Evolutionary conservation across 2,797 vertebrate genomes (phyloP), one percentile per base, ranked within the genome.

Genomic region (Manis pentadactyla): DNA sequence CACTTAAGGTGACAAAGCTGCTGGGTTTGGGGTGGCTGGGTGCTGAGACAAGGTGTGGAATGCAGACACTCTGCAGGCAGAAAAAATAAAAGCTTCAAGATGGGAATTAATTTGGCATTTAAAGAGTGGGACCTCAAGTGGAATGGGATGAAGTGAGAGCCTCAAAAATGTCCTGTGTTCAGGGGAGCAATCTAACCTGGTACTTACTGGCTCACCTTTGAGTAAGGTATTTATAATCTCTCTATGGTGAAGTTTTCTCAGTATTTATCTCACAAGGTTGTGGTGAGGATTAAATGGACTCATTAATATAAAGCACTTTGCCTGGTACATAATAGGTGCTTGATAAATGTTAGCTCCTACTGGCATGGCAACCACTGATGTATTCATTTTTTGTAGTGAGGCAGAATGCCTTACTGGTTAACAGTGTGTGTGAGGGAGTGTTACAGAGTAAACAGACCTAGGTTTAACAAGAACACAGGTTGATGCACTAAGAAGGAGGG

Each of bases 271-370:
- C 85, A 87, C 10, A 73, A 53, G 57, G 7, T 31, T 81, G 25
- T 87, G 71, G 59, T 82, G 64, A 96, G 46, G 42, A 96, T 73
- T 85, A 94, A 92, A 90, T 31, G 71, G 87, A 71, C 57, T 93
- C 71, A 61, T 68, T 68, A 92, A 83, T 55, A 95, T 21, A 90
- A 86, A 93, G 53, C n/a, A 90, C 46, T 75, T 14, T 92, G 75
- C 66, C 86, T 95, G 66, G 49, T 82, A 77, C 61, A 75, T 15
- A 94, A 64, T 42, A 96, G 46, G 49, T 89, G 15, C n/a, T 81
- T 85, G 78, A 57, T 49, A 96, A 97, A 86, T 81, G 57, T 71
- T 79, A 81, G 75, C 51, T 82, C 42, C n/a, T 79, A 57, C 13
- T 42, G 53, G 57, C 34, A 93, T 78, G 89, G 73, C 29, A 46